These are phyloP conservation scores for Sepioteuthis lessoniana DNA, from an alignment of 2,888 invertebrate genomes.

Conservation along the genomic window DNA sequence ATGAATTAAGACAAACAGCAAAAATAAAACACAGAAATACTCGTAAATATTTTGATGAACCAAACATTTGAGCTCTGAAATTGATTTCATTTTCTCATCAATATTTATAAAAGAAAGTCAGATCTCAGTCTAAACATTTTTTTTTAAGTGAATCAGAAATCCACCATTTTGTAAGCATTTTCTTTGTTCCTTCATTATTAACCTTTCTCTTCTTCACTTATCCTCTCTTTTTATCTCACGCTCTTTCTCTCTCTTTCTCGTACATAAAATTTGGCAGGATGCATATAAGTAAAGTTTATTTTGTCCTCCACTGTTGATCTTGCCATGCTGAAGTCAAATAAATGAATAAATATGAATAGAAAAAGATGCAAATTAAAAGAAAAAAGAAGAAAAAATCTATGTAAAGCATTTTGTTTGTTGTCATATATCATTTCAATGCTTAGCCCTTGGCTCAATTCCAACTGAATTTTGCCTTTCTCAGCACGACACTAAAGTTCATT, in stretches of 20 bases:
- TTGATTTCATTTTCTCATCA: not conserved
- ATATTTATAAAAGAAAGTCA: not conserved
- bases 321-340: not conserved
- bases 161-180: not conserved
- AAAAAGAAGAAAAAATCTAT: not conserved
- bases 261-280: not conserved
- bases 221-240: not conserved
- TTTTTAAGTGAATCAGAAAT: not conserved
- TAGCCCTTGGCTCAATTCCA: not conserved
- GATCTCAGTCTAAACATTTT: not conserved
- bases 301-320: not conserved
- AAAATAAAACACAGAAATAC: not conserved
- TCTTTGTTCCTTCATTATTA: not conserved
- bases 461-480: not conserved
- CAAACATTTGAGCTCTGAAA: not conserved
- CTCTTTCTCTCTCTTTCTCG: not conserved
- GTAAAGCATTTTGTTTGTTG: constrained; percentile 21
- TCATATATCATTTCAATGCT: not conserved
- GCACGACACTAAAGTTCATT: constrained; percentile 10
- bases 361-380: not conserved
- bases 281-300: constrained; percentile 11
- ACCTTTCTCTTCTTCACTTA: not conserved
- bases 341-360: constrained; percentile 14
- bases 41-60: not conserved
- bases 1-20: not conserved